These are phyloP conservation scores for Candidula unifasciata DNA, from an alignment of 2,888 invertebrate species.

Conservation along the genomic window DNA sequence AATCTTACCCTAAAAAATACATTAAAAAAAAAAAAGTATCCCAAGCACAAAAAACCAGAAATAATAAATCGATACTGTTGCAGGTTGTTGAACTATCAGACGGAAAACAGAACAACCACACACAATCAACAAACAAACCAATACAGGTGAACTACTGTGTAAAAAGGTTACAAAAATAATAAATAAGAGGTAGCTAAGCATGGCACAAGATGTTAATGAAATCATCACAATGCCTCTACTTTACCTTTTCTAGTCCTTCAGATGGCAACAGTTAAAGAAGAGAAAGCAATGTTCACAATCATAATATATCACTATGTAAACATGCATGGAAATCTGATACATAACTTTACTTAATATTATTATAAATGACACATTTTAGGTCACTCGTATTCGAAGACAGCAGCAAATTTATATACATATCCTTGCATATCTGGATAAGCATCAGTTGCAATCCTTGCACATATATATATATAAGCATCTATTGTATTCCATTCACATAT, in stretches of 20 bases:
- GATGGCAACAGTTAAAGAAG: slow-evolving; percentile 24
- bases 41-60: neutral
- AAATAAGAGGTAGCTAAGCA: neutral
- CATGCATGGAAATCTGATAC: too few relatives aligned
- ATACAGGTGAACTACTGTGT: neutral
- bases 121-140: neutral
- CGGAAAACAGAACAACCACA: neutral
- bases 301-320: too few relatives aligned
- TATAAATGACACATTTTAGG: too few relatives aligned
- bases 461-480: too few relatives aligned
- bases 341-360: too few relatives aligned
- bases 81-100: neutral
- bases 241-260: slow-evolving; percentile 50
- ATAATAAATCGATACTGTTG: neutral
- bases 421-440: too few relatives aligned
- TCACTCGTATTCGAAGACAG: too few relatives aligned
- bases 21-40: too few relatives aligned
- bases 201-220: neutral
- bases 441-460: too few relatives aligned
- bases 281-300: neutral
- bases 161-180: neutral
- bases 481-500: too few relatives aligned
- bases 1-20: too few relatives aligned
- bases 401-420: too few relatives aligned
- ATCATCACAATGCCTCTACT: slow-evolving; percentile 48